A percentile compares a stretch with the other conserved stretches of the same genome.
Conservation (phyloP, 2,113 vertebrate genomes). For the Laterallus jamaicensis region DNA sequence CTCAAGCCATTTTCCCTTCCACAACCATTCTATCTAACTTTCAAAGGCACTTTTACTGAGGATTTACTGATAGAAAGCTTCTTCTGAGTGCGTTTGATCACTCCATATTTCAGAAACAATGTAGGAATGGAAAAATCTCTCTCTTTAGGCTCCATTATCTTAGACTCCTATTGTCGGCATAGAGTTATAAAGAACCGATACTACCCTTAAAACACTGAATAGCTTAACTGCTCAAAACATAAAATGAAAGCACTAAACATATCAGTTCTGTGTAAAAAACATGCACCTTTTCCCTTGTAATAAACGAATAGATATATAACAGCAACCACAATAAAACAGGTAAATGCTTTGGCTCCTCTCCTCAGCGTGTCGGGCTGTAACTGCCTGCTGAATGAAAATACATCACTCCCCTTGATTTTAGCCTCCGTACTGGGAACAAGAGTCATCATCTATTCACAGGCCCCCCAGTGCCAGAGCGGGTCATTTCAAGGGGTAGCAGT, state of each 20-base stretch:
- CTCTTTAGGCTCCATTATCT: slow-evolving; percentile 63
- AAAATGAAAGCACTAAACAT: slow-evolving; percentile 61
- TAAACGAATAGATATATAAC: slow-evolving; percentile 51
- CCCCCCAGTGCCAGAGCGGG: neutral
- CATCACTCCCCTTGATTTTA: neutral
- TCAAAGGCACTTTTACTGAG: slow-evolving; percentile 40
- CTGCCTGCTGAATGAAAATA: neutral
- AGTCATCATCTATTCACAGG: neutral
- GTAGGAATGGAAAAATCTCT: slow-evolving; percentile 37
- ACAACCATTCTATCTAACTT: neutral
- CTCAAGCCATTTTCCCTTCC: neutral
- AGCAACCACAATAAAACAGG: slow-evolving; percentile 20
- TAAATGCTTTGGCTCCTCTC: neutral
- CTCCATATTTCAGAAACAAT: slow-evolving; percentile 63
- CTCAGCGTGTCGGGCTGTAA: neutral
- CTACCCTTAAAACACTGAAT: slow-evolving; percentile 37
- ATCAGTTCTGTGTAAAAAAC: slow-evolving; percentile 44
- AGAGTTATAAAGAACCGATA: slow-evolving; percentile 43
- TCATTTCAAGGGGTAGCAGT: neutral
- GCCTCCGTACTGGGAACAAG: fast-evolving
- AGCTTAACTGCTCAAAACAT: slow-evolving; percentile 57
- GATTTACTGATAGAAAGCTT: slow-evolving; percentile 49
- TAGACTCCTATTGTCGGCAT: neutral
- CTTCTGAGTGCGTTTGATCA: slow-evolving; percentile 53
- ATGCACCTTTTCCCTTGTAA: neutral